Percentiles rank a stretch among this genome's conserved stretches.
Conservation (phyloP, 2,888 invertebrate species). For the Linnaemya tessellans region DNA sequence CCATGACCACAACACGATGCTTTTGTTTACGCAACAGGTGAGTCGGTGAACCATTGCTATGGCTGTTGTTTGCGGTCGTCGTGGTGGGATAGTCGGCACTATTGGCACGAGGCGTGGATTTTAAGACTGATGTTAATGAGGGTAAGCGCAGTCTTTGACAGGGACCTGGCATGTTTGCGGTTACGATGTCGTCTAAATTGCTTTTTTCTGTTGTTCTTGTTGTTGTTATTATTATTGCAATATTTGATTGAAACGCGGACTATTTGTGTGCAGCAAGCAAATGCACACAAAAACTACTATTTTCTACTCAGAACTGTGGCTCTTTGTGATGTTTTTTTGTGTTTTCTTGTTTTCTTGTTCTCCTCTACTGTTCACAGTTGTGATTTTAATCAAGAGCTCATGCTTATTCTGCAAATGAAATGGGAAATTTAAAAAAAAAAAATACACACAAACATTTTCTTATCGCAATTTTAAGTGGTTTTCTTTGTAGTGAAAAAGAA, state of each 20-base stretch:
- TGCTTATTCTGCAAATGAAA: slow-evolving; percentile 30
- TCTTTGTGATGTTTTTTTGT: background rate
- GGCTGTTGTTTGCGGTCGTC: slow-evolving; percentile 26
- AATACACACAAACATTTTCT: background rate
- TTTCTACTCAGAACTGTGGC: background rate
- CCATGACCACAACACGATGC: slow-evolving; percentile 83
- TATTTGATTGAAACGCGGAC: slow-evolving; percentile 1
- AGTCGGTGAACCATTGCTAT: slow-evolving; percentile 21
- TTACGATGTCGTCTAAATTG: background rate
- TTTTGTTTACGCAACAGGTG: slow-evolving; percentile 77
- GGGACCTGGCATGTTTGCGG: slow-evolving; percentile 66
- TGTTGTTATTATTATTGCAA: background rate
- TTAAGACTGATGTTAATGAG: slow-evolving; percentile 76
- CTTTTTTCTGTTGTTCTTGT: background rate
- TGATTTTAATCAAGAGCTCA: slow-evolving; percentile 18
- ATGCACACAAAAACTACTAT: background rate
- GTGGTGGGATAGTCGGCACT: slow-evolving; percentile 68
- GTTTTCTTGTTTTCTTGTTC: background rate
- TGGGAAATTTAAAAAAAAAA: slow-evolving; percentile 7
- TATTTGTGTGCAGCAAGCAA: background rate
- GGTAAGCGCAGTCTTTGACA: slow-evolving; percentile 79
- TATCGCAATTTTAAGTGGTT: slow-evolving; percentile 35
- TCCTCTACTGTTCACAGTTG: background rate
- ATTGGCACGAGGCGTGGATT: slow-evolving; percentile 71
- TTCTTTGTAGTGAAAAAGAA: slow-evolving; percentile 7